Evolutionary conservation across 2,888 invertebrate genomes (phyloP), one percentile per base, ranked within the genome.

Genomic region (Pandemis cinnamomeana): DNA sequence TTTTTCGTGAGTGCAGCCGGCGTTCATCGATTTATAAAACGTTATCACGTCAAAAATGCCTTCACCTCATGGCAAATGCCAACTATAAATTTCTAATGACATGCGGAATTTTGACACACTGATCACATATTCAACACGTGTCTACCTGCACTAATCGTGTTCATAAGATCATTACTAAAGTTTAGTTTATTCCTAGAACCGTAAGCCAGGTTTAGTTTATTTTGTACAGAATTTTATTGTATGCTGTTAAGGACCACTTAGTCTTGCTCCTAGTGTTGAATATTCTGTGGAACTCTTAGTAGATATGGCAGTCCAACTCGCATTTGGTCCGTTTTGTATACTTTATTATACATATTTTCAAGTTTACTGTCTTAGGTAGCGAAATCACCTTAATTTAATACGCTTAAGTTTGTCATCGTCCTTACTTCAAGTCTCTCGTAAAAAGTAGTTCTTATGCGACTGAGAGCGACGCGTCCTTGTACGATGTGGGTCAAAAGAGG

Each of bases 371-470:
- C 8, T 53, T 6, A 10, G 5, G 3, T 11, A 27, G 58, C 27
- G 1, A 58, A 11, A 27, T 27, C 11, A 11, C 58, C 7, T 53
- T n/a, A 53, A n/a, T 53, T 15, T 53, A 48, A 48, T 51, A 13
- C 11, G 5, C 15, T 27, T 51, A 55, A 41, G 53, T 53, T 41
- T 67, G 15, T 55, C 15, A 10, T 41, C 48, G 15, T n/a, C 42
- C 42, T 64, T 13, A 15, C 36, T 63, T 62, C 63, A 60, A 68
- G 20, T 20, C 13, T n/a, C 63, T 48, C 69, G 51, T 73, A 73
- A 69, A 73, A 73, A 69, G 69, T 70, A 61, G 73, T 70, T n/a
- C 70, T 74, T 70, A 64, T 44, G 70, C 41, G 66, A 42, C 69
- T 41, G 55, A 15, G 44, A 13, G 36, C 61, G 60, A 27, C 27